These are phyloP conservation scores for Apostichopus japonicus DNA, from an alignment of 35 echinoderm and acorn worm species.

Conservation along the genomic window DNA sequence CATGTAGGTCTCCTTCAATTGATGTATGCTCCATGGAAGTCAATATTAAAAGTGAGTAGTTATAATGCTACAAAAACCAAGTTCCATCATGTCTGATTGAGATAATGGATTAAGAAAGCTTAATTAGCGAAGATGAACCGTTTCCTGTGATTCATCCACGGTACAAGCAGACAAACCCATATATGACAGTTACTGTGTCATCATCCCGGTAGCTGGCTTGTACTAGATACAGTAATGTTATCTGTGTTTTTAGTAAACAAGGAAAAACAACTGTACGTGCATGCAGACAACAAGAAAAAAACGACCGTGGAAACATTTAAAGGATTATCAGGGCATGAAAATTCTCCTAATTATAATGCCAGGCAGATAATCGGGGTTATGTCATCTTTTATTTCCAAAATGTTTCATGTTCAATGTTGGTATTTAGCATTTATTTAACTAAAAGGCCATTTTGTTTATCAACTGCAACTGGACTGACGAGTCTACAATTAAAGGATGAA, in stretches of 20 bases:
- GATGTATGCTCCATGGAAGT: too few relatives aligned
- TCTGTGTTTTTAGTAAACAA: neutral
- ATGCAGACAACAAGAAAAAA: neutral
- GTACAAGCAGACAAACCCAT: neutral
- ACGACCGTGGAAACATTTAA: neutral
- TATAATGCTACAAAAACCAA: neutral
- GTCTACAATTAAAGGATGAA: too few relatives aligned
- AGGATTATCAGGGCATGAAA: neutral
- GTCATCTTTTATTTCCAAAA: too few relatives aligned
- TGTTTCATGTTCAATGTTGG: too few relatives aligned
- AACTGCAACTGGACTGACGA: too few relatives aligned
- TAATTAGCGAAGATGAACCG: slow-evolving; percentile 50
- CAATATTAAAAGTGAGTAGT: neutral
- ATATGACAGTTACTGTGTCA: neutral
- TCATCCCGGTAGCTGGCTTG: neutral
- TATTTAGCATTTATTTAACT: too few relatives aligned
- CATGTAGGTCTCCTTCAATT: too few relatives aligned
- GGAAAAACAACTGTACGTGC: neutral
- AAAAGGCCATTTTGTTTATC: too few relatives aligned
- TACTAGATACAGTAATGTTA: neutral
- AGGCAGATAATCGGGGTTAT: too few relatives aligned
- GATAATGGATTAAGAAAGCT: slow-evolving; percentile 62
- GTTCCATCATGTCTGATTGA: slow-evolving; percentile 43
- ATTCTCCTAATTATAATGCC: neutral
- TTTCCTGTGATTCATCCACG: slow-evolving; percentile 40